Conservation (phyloP, 2,888 invertebrate species). For the Chymomyza amoena region DNA sequence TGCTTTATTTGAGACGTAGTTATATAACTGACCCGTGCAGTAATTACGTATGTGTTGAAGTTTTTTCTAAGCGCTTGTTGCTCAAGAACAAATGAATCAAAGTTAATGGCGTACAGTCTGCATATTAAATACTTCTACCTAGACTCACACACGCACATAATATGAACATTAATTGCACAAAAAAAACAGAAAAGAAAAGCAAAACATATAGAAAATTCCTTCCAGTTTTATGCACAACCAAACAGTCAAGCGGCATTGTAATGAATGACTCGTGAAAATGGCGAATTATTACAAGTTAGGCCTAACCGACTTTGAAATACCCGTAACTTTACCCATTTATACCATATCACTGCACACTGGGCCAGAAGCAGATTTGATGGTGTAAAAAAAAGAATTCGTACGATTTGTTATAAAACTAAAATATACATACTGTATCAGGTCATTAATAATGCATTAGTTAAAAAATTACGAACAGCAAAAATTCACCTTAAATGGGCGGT, state of each 20-base stretch:
- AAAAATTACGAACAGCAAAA: no score
- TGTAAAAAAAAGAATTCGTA: no score
- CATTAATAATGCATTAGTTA: no score
- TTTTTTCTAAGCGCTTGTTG: slow-evolving; percentile 13
- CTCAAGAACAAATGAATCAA: slow-evolving; percentile 66
- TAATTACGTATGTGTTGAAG: background rate
- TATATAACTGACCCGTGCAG: background rate
- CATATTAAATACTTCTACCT: slow-evolving; percentile 30
- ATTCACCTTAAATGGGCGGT: no score
- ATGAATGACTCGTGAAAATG: background rate
- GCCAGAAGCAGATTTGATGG: no score
- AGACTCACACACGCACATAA: slow-evolving; percentile 8
- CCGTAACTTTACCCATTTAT: background rate
- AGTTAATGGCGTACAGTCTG: slow-evolving; percentile 49
- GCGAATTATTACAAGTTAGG: background rate
- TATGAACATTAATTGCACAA: background rate
- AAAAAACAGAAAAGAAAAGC: background rate
- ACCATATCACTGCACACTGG: no score
- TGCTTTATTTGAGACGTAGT: background rate
- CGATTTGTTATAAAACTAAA: no score
- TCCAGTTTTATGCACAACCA: background rate
- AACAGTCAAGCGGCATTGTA: background rate
- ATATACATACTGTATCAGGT: no score
- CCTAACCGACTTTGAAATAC: background rate
- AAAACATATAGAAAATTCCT: background rate